Evolutionary conservation across 2,113 vertebrate species (phyloP).

Genomic region (Uropsilus gracilis): DNA sequence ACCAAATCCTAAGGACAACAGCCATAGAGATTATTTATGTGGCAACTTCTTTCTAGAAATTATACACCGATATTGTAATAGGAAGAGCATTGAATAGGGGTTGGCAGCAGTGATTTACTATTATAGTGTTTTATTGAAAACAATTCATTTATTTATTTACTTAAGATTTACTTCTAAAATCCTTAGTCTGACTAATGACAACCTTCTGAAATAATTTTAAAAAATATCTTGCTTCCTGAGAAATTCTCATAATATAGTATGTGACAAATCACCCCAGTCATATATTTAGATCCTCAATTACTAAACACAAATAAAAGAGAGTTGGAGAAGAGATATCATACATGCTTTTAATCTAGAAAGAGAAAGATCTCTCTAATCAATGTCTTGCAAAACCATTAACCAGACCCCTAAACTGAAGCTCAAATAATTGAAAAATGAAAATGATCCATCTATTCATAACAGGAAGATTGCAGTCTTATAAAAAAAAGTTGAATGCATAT

Average conservation of each 20-base stretch:
- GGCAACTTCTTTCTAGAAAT: constrained; percentile 20
- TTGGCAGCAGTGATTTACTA: constrained; percentile 58
- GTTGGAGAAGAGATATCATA: constrained; percentile 47
- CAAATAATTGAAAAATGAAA: constrained; percentile 74
- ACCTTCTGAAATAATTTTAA: constrained; percentile 62
- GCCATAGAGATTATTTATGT: not conserved
- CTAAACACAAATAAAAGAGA: constrained; percentile 68
- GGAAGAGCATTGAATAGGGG: constrained; percentile 25
- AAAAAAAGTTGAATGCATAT: constrained; percentile 28
- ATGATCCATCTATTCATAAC: constrained; percentile 53
- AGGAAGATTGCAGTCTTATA: constrained; percentile 44
- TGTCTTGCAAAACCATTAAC: constrained; percentile 67
- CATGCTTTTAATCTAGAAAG: constrained; percentile 66
- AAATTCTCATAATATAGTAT: constrained; percentile 31
- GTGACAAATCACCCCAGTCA: constrained; percentile 52
- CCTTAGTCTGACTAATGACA: constrained; percentile 70
- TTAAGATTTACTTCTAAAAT: constrained; percentile 65
- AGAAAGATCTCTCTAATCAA: constrained; percentile 71
- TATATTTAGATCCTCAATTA: constrained; percentile 66
- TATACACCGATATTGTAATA: constrained; percentile 20
- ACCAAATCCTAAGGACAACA: not conserved
- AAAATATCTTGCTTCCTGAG: constrained; percentile 59
- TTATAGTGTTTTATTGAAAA: constrained; percentile 64
- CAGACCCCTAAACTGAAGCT: constrained; percentile 61
- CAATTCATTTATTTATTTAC: constrained; percentile 64